phyloP scores from a whole-genome alignment of 2,113 vertebrate species.

The Reinhardtius hippoglossoides region DNA sequence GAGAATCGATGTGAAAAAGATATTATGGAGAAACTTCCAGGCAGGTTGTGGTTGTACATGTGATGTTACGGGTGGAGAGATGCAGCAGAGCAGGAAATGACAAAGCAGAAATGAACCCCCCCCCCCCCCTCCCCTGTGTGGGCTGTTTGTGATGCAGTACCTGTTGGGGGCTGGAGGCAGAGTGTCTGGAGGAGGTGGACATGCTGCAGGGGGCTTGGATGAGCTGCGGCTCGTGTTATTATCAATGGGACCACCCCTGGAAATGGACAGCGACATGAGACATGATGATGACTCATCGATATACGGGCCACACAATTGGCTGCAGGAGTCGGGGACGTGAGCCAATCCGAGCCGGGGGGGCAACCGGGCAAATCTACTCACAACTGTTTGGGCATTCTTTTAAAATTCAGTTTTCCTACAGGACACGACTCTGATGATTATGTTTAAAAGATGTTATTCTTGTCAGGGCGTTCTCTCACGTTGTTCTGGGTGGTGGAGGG shows the following conservation, averaged over 20 bases:
- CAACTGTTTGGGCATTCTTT: conserved; percentile 3
- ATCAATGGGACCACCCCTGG: conserved; percentile 65
- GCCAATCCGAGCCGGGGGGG: conserved; percentile 45
- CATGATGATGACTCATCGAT: conserved; percentile 55
- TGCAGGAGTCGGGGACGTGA: neutral
- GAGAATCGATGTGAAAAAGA: too few relatives aligned
- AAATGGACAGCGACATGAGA: conserved; percentile 74
- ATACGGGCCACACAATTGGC: conserved; percentile 51
- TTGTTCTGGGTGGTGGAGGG: neutral
- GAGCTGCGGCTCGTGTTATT: conserved; percentile 61
- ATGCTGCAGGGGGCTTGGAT: conserved; percentile 58
- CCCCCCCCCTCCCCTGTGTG: neutral
- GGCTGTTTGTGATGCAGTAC: conserved; percentile 70
- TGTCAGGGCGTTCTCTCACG: neutral
- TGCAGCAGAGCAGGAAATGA: conserved; percentile 55
- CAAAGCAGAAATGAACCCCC: conserved; percentile 47
- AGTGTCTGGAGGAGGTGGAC: conserved; percentile 57
- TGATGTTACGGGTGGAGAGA: conserved; percentile 40
- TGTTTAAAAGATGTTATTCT: conserved; percentile 3
- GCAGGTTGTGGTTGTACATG: conserved; percentile 31
- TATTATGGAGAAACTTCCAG: neutral
- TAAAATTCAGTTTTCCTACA: neutral
- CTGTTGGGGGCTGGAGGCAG: conserved; percentile 73
- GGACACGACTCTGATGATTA: neutral
- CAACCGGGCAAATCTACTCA: neutral